Conservation (phyloP, 2,888 invertebrate genomes). For the Latheticus oryzae region DNA sequence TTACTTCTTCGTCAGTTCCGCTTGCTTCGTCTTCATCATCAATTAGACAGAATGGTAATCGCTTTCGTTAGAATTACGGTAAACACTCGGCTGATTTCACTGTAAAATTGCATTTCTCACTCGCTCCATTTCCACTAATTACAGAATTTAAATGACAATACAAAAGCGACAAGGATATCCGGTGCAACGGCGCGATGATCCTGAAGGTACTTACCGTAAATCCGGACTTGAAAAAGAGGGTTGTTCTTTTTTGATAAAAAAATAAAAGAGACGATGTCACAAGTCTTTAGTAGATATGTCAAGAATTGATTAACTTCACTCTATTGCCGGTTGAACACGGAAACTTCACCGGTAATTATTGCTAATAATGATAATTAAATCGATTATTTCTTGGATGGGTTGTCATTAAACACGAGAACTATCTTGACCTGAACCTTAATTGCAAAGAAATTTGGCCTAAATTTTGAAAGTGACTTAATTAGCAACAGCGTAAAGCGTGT, state of each 20-base stretch:
- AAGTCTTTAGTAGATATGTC: too few species aligned
- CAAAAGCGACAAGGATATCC: constrained; percentile 13
- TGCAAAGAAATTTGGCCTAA: constrained; percentile 18
- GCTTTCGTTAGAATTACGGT: constrained; percentile 24
- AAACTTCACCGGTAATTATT: constrained; percentile 6
- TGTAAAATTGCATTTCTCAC: constrained; percentile 15
- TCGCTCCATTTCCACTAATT: constrained; percentile 35
- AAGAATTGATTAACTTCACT: too few species aligned
- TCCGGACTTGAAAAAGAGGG: constrained; percentile 24
- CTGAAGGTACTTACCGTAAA: constrained; percentile 18
- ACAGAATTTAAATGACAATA: constrained; percentile 31
- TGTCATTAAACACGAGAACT: constrained; percentile 11
- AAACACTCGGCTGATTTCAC: constrained; percentile 16
- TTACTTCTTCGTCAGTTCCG: background rate
- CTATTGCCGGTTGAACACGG: background rate
- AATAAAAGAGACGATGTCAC: too few species aligned
- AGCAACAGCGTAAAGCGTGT: background rate
- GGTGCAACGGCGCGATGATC: constrained; percentile 15
- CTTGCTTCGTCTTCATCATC: background rate
- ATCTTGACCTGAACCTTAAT: constrained; percentile 18
- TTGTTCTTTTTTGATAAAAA: too few species aligned
- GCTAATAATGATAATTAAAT: constrained; percentile 12
- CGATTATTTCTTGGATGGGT: constrained; percentile 19
- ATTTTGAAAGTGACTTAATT: constrained; percentile 10
- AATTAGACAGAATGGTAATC: constrained; percentile 20